Evolutionary conservation across 2,888 invertebrate genomes (phyloP).

Genomic region (Lissocephala sabroskyi): DNA sequence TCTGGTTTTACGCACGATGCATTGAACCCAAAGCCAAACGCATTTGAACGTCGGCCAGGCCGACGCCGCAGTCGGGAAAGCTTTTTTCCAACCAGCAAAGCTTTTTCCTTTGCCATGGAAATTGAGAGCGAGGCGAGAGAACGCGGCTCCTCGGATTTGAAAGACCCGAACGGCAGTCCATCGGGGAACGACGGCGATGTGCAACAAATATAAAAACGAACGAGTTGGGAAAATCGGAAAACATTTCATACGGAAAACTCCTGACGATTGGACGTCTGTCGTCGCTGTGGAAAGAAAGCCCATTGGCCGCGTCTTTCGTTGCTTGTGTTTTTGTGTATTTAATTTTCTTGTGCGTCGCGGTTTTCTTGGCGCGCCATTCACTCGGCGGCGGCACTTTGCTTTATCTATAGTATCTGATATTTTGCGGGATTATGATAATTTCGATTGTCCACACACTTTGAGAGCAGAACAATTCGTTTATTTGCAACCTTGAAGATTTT

Average conservation of each 20-base stretch:
- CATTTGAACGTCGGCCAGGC: neutral
- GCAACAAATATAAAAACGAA: conserved; percentile 58
- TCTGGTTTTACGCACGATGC: conserved; percentile 33
- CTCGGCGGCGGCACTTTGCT: no score
- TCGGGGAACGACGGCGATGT: conserved; percentile 4
- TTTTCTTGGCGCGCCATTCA: neutral
- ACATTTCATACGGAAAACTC: conserved; percentile 57
- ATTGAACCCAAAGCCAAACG: conserved; percentile 35
- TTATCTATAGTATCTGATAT: conserved; percentile 5
- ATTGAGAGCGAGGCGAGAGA: conserved; percentile 10
- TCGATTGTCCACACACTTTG: conserved; percentile 16
- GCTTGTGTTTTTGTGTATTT: conserved; percentile 45
- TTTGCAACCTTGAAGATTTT: neutral
- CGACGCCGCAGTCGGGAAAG: conserved; percentile 22
- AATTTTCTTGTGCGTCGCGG: conserved; percentile 24
- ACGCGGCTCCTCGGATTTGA: conserved; percentile 10
- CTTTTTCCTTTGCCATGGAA: conserved; percentile 30
- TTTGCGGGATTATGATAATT: conserved; percentile 36
- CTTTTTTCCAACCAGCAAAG: conserved; percentile 22
- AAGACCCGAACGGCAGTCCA: conserved; percentile 13
- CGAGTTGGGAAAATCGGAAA: conserved; percentile 40
- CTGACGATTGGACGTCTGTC: conserved; percentile 41
- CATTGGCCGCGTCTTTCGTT: conserved; percentile 56
- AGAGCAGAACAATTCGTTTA: neutral
- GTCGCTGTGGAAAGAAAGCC: no score